Base-by-base conservation (phyloP, 2,888 invertebrate species). In the Theristus sp. region DNA sequence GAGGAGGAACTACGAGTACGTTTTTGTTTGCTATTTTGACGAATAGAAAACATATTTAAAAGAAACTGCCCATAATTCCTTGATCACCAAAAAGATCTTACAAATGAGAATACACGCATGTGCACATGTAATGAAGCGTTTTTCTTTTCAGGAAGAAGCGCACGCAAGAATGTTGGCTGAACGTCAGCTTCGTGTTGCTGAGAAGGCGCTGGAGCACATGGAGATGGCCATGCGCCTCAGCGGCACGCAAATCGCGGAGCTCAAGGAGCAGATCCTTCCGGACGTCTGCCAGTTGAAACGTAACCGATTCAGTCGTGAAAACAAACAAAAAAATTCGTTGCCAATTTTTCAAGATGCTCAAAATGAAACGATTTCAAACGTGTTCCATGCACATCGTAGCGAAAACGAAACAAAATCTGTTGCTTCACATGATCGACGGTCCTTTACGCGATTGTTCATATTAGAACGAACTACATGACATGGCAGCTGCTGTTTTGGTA, bases 221-320 rank as follows among this genome's bases (percentile, higher is more conserved):
- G 76, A 76, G 56, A 67, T 67, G 62, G 75, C 74, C 1, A 71
- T 77, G 54, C 70, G 73, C 38, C 70, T 74, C 62, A 70, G 73
- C 24, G 67, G 68, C 3, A 68, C 68, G 1, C 69, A 69, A 56
- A 68, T 70, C 65, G 68, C 67, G 27, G 72, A 72, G 27, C 69
- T 73, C 3, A 74, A 73, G 58, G 74, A 76, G 64, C 74, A 76
- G 62, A 76, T 77, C 70, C 72, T 76, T 64, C 74, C 75, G 20
- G 76, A 77, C 68, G 77, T 77, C 22, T 74, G 72, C 62, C 75
- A 75, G 64, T 69, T 77, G n/a, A 75, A 75, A 73, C 66, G 77
- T 76, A 64, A 62, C 64, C 59, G 49, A n/a, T 22, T 54, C 28
- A 3, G 22, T 22, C 56, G 22, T 38, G n/a, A 20, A 49, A 27